Evolutionary conservation across 2,888 invertebrate species (phyloP).

Genomic region (Caenorhabditis sp.): DNA sequence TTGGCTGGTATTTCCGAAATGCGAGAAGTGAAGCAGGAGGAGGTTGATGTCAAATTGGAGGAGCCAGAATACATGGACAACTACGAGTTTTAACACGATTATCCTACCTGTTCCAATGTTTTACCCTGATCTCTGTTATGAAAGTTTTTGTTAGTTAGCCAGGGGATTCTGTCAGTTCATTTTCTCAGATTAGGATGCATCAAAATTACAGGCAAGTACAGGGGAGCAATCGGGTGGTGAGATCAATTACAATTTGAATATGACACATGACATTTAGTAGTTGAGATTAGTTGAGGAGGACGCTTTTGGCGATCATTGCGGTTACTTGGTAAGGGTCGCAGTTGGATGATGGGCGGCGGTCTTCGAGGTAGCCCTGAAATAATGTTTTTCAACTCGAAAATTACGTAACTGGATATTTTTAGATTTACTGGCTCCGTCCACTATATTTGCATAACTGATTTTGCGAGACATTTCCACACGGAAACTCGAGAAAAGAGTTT

Average conservation of each 20-base stretch:
- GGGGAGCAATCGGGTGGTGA: slow-evolving; percentile 12
- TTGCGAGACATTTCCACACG: no score
- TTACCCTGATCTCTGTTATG: not conserved
- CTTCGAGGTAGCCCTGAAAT: slow-evolving; percentile 79
- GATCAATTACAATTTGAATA: slow-evolving; percentile 1
- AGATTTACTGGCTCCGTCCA: no score
- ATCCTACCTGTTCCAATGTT: not conserved
- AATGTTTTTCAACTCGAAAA: no score
- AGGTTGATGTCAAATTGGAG: slow-evolving; percentile 14
- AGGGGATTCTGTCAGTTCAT: not conserved
- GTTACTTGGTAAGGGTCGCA: slow-evolving; percentile 79
- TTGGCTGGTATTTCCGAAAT: not conserved
- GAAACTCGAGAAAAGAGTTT: no score
- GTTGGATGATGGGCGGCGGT: slow-evolving; percentile 81
- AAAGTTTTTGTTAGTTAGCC: not conserved
- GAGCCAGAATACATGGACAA: not conserved
- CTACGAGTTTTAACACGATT: not conserved
- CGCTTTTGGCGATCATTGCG: slow-evolving; percentile 69
- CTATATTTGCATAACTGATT: no score
- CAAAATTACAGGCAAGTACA: slow-evolving; percentile 14
- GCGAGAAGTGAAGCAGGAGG: slow-evolving; percentile 7
- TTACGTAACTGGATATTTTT: no score
- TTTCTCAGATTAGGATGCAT: slow-evolving; percentile 8
- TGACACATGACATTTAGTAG: not conserved
- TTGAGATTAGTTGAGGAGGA: slow-evolving; percentile 33